A percentile compares a stretch with the other conserved stretches of the same genome.
Evolutionary conservation across 1,140 invertebrate genomes (phyloP).

Genomic region (Periplaneta americana): DNA sequence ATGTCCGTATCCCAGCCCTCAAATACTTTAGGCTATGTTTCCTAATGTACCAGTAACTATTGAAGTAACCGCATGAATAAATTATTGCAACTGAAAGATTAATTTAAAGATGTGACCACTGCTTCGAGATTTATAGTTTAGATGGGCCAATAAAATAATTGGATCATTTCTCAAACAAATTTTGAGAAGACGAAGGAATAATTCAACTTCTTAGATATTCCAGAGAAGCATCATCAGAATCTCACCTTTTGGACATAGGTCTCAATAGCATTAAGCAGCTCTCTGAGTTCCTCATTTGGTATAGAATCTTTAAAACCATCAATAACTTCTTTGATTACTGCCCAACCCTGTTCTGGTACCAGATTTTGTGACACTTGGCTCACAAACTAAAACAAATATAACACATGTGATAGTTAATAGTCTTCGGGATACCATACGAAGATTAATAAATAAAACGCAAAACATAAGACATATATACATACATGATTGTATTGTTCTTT

Average conservation of each 20-base stretch:
- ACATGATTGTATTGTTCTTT: slow-evolving; percentile 30
- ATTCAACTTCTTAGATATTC: neutral
- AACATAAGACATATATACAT: neutral
- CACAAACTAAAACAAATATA: neutral
- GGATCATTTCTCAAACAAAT: too few relatives aligned
- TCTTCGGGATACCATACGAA: neutral
- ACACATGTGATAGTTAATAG: too few relatives aligned
- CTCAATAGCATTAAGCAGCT: slow-evolving; percentile 44
- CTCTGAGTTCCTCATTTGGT: slow-evolving; percentile 50
- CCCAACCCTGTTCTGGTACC: slow-evolving; percentile 38
- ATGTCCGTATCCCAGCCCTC: too few relatives aligned
- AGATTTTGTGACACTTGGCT: slow-evolving; percentile 34
- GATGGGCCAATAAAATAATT: too few relatives aligned
- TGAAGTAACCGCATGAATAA: too few relatives aligned
- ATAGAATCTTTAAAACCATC: slow-evolving; percentile 41
- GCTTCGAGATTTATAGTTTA: too few relatives aligned
- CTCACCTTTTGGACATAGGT: slow-evolving; percentile 55
- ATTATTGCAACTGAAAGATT: too few relatives aligned
- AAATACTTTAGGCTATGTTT: too few relatives aligned
- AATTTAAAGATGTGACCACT: too few relatives aligned
- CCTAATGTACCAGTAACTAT: too few relatives aligned
- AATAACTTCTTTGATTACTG: slow-evolving; percentile 42
- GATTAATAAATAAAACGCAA: too few relatives aligned
- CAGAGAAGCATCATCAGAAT: neutral
- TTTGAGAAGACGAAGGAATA: too few relatives aligned